These are phyloP conservation scores for Protobothrops flavoviridis DNA, from an alignment of 2,113 vertebrate species.

Conservation along the genomic window DNA sequence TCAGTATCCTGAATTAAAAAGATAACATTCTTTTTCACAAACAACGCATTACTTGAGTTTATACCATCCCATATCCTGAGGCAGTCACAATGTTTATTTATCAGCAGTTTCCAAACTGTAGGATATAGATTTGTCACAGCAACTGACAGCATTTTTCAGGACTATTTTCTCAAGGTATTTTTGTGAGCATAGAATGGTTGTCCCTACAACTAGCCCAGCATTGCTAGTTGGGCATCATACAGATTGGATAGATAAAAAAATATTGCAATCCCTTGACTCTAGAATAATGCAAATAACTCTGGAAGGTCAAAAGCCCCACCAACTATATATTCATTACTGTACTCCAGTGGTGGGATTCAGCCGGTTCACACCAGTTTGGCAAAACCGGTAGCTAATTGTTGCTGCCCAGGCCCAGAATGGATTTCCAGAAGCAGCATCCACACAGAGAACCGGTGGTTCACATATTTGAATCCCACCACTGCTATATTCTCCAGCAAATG, in stretches of 20 bases:
- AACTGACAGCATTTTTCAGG: not conserved
- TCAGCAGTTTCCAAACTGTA: not conserved
- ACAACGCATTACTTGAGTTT: not conserved
- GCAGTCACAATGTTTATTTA: constrained; percentile 14
- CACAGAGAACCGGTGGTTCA: too few relatives aligned
- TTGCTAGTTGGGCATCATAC: not conserved
- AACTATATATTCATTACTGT: constrained; percentile 1
- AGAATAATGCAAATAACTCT: constrained; percentile 1
- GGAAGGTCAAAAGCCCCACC: not conserved
- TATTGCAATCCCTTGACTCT: not conserved
- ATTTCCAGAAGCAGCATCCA: too few relatives aligned
- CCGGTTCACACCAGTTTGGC: too few relatives aligned
- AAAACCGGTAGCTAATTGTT: too few relatives aligned
- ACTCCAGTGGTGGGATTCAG: too few relatives aligned
- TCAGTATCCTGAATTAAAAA: not conserved
- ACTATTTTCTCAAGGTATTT: not conserved
- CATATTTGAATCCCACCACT: too few relatives aligned
- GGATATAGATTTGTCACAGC: not conserved
- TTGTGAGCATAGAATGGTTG: not conserved
- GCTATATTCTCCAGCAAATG: too few relatives aligned
- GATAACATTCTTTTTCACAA: not conserved
- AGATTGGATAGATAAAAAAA: not conserved
- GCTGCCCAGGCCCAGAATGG: too few relatives aligned
- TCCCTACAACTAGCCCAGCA: not conserved
- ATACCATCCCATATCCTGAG: not conserved